These are phyloP conservation scores for Bubalus kerabau DNA, from an alignment of 2,113 vertebrate genomes.

Conservation along the genomic window DNA sequence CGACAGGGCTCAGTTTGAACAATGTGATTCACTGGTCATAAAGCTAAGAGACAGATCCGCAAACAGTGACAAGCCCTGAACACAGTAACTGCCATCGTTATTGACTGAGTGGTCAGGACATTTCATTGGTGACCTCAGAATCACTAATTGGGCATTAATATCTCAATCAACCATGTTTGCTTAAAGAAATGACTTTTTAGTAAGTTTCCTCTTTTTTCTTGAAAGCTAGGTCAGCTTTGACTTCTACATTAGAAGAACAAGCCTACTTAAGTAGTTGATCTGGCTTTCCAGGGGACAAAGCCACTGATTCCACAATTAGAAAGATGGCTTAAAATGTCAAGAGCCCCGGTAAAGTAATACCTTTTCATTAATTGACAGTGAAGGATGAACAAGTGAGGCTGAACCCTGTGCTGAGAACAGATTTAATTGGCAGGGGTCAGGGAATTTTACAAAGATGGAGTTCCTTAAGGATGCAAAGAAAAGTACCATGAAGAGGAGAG, in stretches of 20 bases:
- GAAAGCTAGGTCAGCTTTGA: background rate
- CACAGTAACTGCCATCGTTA: background rate
- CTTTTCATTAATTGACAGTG: slow-evolving; percentile 54
- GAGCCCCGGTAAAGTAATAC: slow-evolving; percentile 29
- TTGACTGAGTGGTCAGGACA: background rate
- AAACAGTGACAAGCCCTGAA: slow-evolving; percentile 10
- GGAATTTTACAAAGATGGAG: slow-evolving; percentile 1
- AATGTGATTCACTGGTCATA: slow-evolving; percentile 30
- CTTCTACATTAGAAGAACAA: background rate
- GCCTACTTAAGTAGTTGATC: background rate
- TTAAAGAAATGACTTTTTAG: slow-evolving; percentile 7
- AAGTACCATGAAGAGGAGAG: background rate
- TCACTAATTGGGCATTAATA: slow-evolving; percentile 30
- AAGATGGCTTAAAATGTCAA: slow-evolving; percentile 45
- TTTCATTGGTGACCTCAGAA: slow-evolving; percentile 21
- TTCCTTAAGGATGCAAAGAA: slow-evolving; percentile 25
- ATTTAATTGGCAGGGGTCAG: slow-evolving; percentile 58
- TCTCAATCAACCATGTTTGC: slow-evolving; percentile 1
- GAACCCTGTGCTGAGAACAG: slow-evolving; percentile 33
- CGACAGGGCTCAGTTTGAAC: slow-evolving; percentile 40
- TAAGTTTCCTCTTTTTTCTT: background rate
- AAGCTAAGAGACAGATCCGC: slow-evolving; percentile 42
- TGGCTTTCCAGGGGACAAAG: slow-evolving; percentile 8
- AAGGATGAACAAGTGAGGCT: slow-evolving; percentile 17
- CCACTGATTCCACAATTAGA: slow-evolving; percentile 33